Evolutionary conservation across 2,113 vertebrate genomes (phyloP).

Genomic region (Rhinichthys klamathensis): DNA sequence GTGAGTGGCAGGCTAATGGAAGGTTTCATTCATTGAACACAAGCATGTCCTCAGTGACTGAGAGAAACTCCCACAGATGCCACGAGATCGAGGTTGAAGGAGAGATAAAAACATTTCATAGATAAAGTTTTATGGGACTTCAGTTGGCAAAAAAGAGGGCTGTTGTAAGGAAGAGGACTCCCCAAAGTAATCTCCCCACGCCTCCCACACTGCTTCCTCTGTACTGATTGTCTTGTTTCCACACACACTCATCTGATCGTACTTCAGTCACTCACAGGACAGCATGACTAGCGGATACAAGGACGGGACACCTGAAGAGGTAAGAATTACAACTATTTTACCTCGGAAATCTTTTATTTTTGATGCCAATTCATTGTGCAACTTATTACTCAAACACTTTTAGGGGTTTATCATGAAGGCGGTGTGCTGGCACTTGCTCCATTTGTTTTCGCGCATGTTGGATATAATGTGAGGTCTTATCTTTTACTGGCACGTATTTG

Average conservation of each 20-base stretch:
- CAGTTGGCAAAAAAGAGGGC: neutral
- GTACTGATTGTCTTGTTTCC: constrained; percentile 63
- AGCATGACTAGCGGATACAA: constrained; percentile 92
- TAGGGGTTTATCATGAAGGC: neutral
- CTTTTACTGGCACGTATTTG: constrained; percentile 49
- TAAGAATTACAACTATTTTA: constrained; percentile 50
- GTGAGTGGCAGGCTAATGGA: constrained; percentile 53
- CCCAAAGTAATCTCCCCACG: constrained; percentile 66
- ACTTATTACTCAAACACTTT: neutral
- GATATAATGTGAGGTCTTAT: constrained; percentile 33
- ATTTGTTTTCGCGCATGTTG: neutral
- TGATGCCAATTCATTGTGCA: neutral
- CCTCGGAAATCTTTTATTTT: neutral
- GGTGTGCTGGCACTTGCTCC: constrained; percentile 20
- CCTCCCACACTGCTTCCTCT: constrained; percentile 75
- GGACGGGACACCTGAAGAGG: constrained; percentile 85
- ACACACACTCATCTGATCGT: constrained; percentile 65
- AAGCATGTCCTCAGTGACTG: constrained; percentile 48
- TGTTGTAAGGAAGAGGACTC: constrained; percentile 14
- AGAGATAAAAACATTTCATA: neutral
- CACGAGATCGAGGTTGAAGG: neutral
- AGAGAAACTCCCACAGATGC: constrained; percentile 20
- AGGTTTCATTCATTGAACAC: constrained; percentile 23
- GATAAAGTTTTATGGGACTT: neutral
- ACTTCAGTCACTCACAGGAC: constrained; percentile 64